These are phyloP conservation scores for Drosophila triauraria DNA, from an alignment of 1,140 invertebrate species.

Conservation along the genomic window DNA sequence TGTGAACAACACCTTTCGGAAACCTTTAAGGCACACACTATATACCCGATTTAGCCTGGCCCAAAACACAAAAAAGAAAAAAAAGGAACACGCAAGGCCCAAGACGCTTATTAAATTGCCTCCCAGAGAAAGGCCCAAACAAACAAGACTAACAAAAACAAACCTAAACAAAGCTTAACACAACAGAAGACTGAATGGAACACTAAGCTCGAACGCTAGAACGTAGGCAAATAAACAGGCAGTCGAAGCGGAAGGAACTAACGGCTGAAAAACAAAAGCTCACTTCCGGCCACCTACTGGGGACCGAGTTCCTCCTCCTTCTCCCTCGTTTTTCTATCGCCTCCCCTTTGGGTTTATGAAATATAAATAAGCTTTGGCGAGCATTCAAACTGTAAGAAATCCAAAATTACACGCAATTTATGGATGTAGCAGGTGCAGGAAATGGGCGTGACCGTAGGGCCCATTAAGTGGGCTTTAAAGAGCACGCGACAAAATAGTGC, in stretches of 20 bases:
- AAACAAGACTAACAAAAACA: constrained; percentile 61
- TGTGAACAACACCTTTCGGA: constrained; percentile 36
- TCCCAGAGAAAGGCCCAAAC: constrained; percentile 6
- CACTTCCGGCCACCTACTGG: constrained; percentile 58
- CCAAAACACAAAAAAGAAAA: background rate
- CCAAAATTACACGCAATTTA: constrained; percentile 74
- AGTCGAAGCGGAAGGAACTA: constrained; percentile 72
- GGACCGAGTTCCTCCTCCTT: background rate
- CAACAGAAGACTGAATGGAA: background rate
- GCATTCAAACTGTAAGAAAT: constrained; percentile 47
- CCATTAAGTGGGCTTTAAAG: constrained; percentile 52
- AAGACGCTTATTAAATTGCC: constrained; percentile 25
- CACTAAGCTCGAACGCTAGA: constrained; percentile 7
- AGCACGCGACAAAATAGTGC: constrained; percentile 48
- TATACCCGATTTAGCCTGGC: constrained; percentile 38
- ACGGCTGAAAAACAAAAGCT: constrained; percentile 81
- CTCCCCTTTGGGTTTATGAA: constrained; percentile 55
- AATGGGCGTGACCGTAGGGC: constrained; percentile 35
- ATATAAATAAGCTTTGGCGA: constrained; percentile 71
- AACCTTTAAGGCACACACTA: constrained; percentile 24
- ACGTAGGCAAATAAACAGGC: constrained; percentile 40
- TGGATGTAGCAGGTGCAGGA: constrained; percentile 43
- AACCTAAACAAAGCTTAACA: constrained; percentile 1
- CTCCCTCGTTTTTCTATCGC: background rate
- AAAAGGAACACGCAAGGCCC: constrained; percentile 32